These are phyloP conservation scores for Pachliopta kotzebuea DNA, from an alignment of 2,888 invertebrate genomes.

Conservation along the genomic window DNA sequence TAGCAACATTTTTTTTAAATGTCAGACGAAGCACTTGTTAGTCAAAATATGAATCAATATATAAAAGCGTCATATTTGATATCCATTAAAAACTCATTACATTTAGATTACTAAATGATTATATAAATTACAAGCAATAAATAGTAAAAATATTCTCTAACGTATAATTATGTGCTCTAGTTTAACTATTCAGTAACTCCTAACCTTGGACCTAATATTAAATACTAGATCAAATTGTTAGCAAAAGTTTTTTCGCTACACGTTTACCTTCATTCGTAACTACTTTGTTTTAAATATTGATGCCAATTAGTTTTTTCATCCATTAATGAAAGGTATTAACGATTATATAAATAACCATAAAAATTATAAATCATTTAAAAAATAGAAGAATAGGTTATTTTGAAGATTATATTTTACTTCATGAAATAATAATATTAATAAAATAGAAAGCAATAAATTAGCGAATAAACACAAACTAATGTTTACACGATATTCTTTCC, in stretches of 20 bases:
- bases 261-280: conserved; percentile 21
- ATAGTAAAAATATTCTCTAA: background rate
- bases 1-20: too few relatives aligned
- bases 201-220: conserved; percentile 24
- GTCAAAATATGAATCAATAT: too few relatives aligned
- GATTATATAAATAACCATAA: background rate
- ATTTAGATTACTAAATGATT: background rate
- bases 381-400: too few relatives aligned
- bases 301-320: conserved; percentile 1
- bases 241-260: conserved; percentile 13
- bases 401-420: too few relatives aligned
- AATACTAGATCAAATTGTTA: conserved; percentile 27
- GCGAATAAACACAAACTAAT: too few relatives aligned
- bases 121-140: conserved; percentile 7
- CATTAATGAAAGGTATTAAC: background rate
- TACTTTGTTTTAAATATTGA: conserved; percentile 14
- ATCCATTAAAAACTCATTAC: background rate
- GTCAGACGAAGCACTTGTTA: too few relatives aligned
- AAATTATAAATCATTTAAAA: too few relatives aligned
- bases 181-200: conserved; percentile 13
- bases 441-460: too few relatives aligned
- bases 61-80: background rate
- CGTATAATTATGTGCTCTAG: conserved; percentile 22
- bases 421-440: too few relatives aligned
- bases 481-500: too few relatives aligned